phyloP scores from a whole-genome alignment of 2,797 vertebrate species.

The Morus bassanus region DNA sequence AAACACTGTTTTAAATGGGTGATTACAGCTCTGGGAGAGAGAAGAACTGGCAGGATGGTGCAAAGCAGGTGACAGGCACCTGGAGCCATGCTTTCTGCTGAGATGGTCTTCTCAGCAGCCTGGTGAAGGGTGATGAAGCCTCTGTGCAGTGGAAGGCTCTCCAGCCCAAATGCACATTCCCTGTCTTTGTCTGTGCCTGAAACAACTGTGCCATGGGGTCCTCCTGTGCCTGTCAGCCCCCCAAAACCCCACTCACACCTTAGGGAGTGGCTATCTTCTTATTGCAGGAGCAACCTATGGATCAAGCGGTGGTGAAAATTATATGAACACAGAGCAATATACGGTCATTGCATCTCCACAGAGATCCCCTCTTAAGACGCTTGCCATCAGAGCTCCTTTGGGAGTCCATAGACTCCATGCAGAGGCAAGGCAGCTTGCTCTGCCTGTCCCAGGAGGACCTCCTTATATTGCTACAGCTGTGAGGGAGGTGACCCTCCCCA shows the following conservation, averaged over 20 bases:
- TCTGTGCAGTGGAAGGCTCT: background rate
- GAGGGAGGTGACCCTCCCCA: background rate
- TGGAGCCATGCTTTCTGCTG: background rate
- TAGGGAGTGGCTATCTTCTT: background rate
- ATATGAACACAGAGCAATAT: background rate
- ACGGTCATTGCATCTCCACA: background rate
- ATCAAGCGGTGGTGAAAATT: background rate
- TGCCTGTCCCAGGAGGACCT: background rate
- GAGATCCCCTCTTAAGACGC: background rate
- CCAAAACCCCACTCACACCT: fast-evolving
- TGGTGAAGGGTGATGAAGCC: background rate
- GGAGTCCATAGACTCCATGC: background rate
- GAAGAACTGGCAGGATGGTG: background rate
- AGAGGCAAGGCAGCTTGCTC: background rate
- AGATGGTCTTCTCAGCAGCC: background rate
- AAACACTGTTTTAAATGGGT: background rate
- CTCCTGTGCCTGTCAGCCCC: background rate
- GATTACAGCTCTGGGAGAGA: background rate
- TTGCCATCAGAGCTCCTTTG: background rate
- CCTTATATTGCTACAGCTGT: background rate
- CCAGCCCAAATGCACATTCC: background rate
- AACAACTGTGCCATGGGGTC: fast-evolving
- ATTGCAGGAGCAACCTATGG: background rate
- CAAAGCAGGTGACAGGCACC: background rate
- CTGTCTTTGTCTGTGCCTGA: background rate